phyloP scores from a whole-genome alignment of 2,797 vertebrate genomes.

The Geotrypetes seraphini region DNA sequence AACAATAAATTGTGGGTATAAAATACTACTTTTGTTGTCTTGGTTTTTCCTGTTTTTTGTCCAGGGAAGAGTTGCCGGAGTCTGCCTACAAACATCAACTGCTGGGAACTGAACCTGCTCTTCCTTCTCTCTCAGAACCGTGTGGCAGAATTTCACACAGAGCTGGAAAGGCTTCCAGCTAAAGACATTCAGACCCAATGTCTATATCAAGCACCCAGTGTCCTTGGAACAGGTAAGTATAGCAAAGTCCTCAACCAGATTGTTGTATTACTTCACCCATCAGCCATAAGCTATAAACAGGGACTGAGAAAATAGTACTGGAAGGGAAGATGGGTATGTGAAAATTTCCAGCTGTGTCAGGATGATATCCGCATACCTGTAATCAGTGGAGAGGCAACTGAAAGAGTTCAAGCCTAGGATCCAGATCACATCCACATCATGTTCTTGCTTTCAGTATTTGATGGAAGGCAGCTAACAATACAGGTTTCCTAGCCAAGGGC shows the following conservation, averaged over 20 bases:
- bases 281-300: too few relatives aligned
- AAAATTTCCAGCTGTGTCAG: too few relatives aligned
- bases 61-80: conserved; percentile 78
- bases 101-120: conserved; percentile 84
- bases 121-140: conserved; percentile 94
- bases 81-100: conserved; percentile 88
- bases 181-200: conserved; percentile 84
- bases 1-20: too few relatives aligned
- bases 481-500: conserved; percentile 91
- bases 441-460: conserved; percentile 61
- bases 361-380: too few relatives aligned
- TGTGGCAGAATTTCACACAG: conserved; percentile 92
- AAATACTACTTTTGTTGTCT: too few relatives aligned
- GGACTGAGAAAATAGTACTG: too few relatives aligned
- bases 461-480: conserved; percentile 98
- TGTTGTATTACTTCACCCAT: too few relatives aligned
- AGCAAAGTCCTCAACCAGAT: too few relatives aligned
- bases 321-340: too few relatives aligned
- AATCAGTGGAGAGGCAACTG: too few relatives aligned
- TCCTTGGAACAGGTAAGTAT: conserved; percentile 78
- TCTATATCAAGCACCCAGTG: conserved; percentile 89
- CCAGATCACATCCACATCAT: too few relatives aligned
- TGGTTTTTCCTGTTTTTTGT: neutral
- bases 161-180: conserved; percentile 79
- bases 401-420: too few relatives aligned